These are phyloP conservation scores for Pristionchus fissidentatus DNA, from an alignment of 2,888 invertebrate genomes.

Conservation along the genomic window DNA sequence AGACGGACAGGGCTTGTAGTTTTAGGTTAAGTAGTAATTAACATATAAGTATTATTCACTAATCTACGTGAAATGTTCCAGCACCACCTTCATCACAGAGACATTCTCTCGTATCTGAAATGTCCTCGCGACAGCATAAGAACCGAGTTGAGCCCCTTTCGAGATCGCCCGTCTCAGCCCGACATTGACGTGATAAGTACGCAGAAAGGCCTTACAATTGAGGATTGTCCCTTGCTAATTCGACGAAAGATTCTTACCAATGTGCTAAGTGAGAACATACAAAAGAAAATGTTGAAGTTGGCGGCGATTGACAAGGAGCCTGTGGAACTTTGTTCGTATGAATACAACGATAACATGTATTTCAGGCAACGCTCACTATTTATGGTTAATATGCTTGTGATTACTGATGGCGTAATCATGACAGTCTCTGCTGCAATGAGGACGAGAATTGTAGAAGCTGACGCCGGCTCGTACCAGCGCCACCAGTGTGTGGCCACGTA, in stretches of 20 bases:
- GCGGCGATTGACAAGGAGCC: not conserved
- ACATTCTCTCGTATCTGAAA: constrained; percentile 21
- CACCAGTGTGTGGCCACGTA: constrained; percentile 16
- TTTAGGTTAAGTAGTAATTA: no score
- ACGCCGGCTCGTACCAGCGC: constrained; percentile 13
- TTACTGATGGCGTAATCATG: constrained; percentile 30
- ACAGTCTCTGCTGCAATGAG: not conserved
- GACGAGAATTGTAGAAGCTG: not conserved
- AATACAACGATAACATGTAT: no score
- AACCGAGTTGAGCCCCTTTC: constrained; percentile 1
- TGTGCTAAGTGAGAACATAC: not conserved
- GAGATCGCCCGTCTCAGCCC: not conserved
- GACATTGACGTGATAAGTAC: not conserved
- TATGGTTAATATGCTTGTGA: no score
- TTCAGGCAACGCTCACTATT: not conserved
- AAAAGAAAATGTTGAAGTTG: not conserved
- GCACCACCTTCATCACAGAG: constrained; percentile 1
- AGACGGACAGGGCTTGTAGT: no score
- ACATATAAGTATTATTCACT: no score
- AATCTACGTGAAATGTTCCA: no score
- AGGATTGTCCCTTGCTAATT: no score
- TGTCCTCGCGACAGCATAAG: not conserved
- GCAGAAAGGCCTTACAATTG: constrained; percentile 26
- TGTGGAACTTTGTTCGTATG: not conserved
- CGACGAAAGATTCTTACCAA: no score